phyloP scores from a whole-genome alignment of 92 coral and sea anemone species.

The Phenganax stokvisi region DNA sequence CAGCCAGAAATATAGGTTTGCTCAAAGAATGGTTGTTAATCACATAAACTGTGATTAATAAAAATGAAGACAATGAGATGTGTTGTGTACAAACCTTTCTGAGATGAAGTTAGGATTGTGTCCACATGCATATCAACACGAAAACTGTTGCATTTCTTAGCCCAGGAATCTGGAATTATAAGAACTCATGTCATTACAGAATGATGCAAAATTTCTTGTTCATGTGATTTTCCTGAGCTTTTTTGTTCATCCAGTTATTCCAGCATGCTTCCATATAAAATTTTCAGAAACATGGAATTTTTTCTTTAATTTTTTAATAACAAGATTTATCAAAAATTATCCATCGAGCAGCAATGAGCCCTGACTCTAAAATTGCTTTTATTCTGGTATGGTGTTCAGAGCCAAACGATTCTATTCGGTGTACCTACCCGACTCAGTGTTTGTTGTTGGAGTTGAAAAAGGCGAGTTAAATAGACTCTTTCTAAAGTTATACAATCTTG shows the following conservation, averaged over 20 bases:
- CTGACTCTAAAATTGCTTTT: too few species aligned
- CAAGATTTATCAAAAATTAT: too few species aligned
- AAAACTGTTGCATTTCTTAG: constrained; percentile 68
- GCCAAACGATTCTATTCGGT: not conserved
- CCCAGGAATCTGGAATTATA: constrained; percentile 60
- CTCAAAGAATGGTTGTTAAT: too few species aligned
- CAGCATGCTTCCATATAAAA: too few species aligned
- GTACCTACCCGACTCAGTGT: constrained; percentile 60
- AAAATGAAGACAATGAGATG: not conserved
- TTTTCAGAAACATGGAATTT: too few species aligned
- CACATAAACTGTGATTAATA: not conserved
- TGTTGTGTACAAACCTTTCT: constrained; percentile 56
- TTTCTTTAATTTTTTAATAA: too few species aligned
- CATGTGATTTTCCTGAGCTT: too few species aligned
- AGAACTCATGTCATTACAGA: not conserved
- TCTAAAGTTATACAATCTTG: constrained; percentile 44
- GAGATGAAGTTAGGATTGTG: constrained; percentile 63
- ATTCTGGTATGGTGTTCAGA: too few species aligned
- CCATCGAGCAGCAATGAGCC: too few species aligned
- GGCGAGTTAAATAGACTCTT: constrained; percentile 90
- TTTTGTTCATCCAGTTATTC: too few species aligned
- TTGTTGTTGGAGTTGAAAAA: constrained; percentile 44
- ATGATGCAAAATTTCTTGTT: not conserved
- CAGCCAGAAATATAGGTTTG: too few species aligned
- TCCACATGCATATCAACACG: constrained; percentile 97